phyloP scores from a whole-genome alignment of 1,140 invertebrate species.

The Monomorium pharaonis region DNA sequence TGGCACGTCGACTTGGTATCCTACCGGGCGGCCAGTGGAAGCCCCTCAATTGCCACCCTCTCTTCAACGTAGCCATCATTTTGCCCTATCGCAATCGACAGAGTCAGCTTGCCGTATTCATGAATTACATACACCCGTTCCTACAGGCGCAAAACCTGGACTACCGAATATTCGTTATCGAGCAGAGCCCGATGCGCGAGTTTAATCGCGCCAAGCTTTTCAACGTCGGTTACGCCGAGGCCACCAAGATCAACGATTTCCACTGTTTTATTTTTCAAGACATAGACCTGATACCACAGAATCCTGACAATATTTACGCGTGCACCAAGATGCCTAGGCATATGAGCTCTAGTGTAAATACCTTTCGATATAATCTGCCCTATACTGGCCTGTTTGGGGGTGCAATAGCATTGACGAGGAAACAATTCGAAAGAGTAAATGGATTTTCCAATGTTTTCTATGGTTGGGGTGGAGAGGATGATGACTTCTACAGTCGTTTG shows the following conservation, averaged over 20 bases:
- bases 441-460: constrained; percentile 97
- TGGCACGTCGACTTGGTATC: constrained; percentile 78
- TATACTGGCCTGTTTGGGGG: constrained; percentile 91
- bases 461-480: constrained; percentile 96
- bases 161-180: constrained; percentile 95
- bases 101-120: constrained; percentile 91
- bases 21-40: constrained; percentile 89
- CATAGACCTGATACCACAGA: constrained; percentile 96
- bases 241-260: constrained; percentile 89
- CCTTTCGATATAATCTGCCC: constrained; percentile 93
- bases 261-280: constrained; percentile 98
- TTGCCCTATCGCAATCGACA: constrained; percentile 95
- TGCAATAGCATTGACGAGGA: constrained; percentile 89
- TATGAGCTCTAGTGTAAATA: constrained; percentile 96
- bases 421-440: constrained; percentile 92
- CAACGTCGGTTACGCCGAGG: constrained; percentile 95
- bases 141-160: constrained; percentile 94
- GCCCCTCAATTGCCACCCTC: constrained; percentile 90
- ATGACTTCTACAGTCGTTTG: constrained; percentile 91
- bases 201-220: constrained; percentile 98
- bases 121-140: constrained; percentile 96
- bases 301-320: constrained; percentile 95
- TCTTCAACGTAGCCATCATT: constrained; percentile 93
- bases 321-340: constrained; percentile 95
- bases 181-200: constrained; percentile 91